Evolutionary conservation across 1,140 invertebrate genomes (phyloP), one percentile per base, ranked within the genome.

Genomic region (Plectrocnemia conspersa): DNA sequence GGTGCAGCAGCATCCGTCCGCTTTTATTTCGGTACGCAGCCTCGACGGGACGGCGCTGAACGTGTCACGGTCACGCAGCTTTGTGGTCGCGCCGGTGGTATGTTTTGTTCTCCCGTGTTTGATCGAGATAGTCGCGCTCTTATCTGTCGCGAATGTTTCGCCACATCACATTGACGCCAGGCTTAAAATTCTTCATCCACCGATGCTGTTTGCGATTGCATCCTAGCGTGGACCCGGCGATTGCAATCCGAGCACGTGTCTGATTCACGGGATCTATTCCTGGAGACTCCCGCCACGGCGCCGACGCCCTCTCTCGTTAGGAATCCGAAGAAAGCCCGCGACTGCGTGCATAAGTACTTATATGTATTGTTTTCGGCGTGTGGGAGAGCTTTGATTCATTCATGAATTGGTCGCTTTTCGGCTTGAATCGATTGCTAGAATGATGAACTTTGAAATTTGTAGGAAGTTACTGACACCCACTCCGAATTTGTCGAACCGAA

Each of bases 321-420:
- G 46, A 50, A 50, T 50, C 47, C 19, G 33, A 35, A 35, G 38
- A 50, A 38, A 50, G 24, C 27, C 47, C n/a, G n/a, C n/a, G n/a
- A n/a, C n/a, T n/a, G n/a, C n/a, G n/a, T n/a, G n/a, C n/a, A n/a
- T n/a, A n/a, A n/a, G n/a, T n/a, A n/a, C n/a, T n/a, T n/a, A n/a
- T n/a, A n/a, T n/a, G n/a, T n/a, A n/a, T n/a, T n/a, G n/a, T n/a
- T n/a, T n/a, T n/a, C n/a, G n/a, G n/a, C n/a, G n/a, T n/a, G n/a
- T n/a, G n/a, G n/a, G n/a, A n/a, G n/a, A n/a, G n/a, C n/a, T n/a
- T n/a, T n/a, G n/a, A n/a, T n/a, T n/a, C n/a, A n/a, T n/a, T n/a
- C n/a, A n/a, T n/a, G n/a, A n/a, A n/a, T n/a, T n/a, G n/a, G n/a
- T n/a, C n/a, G n/a, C n/a, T n/a, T n/a, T n/a, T n/a, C n/a, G n/a